Conservation (phyloP, 2,888 invertebrate genomes). For the Gonocerus acuteangulatus region DNA sequence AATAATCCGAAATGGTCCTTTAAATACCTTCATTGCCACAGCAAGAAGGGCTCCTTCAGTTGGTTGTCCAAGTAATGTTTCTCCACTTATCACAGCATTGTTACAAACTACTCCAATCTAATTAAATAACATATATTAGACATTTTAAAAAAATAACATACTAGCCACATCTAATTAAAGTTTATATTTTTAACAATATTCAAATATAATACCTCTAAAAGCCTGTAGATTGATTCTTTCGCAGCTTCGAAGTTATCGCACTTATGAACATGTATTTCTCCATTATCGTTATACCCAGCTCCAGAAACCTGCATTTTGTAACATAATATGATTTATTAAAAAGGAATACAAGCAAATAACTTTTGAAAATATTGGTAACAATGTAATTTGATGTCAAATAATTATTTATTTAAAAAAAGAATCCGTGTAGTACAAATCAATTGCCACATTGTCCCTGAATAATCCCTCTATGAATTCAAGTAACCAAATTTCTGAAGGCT, state of each 20-base stretch:
- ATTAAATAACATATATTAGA: conserved; percentile 26
- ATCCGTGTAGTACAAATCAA: too few species aligned
- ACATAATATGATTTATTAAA: conserved; percentile 3
- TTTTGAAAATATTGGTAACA: not conserved
- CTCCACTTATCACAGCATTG: conserved; percentile 84
- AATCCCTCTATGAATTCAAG: too few species aligned
- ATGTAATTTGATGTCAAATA: too few species aligned
- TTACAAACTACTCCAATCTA: conserved; percentile 85
- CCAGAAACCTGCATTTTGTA: conserved; percentile 56
- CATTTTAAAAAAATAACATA: conserved; percentile 2
- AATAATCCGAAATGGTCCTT: not conserved
- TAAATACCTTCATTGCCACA: conserved; percentile 70
- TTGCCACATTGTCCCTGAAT: too few species aligned
- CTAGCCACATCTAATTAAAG: too few species aligned
- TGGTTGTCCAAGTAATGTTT: conserved; percentile 83
- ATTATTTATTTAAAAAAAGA: too few species aligned
- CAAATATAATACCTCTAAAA: conserved; percentile 62
- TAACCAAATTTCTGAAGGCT: too few species aligned
- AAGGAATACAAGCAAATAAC: not conserved
- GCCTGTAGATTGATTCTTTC: conserved; percentile 62
- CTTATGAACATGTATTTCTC: conserved; percentile 72
- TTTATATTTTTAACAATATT: too few species aligned
- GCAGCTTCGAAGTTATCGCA: conserved; percentile 68
- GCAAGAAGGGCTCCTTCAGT: conserved; percentile 95
- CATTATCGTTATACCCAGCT: conserved; percentile 82